These are phyloP conservation scores for Podargus strigoides DNA, from an alignment of 2,797 vertebrate species.

Conservation along the genomic window DNA sequence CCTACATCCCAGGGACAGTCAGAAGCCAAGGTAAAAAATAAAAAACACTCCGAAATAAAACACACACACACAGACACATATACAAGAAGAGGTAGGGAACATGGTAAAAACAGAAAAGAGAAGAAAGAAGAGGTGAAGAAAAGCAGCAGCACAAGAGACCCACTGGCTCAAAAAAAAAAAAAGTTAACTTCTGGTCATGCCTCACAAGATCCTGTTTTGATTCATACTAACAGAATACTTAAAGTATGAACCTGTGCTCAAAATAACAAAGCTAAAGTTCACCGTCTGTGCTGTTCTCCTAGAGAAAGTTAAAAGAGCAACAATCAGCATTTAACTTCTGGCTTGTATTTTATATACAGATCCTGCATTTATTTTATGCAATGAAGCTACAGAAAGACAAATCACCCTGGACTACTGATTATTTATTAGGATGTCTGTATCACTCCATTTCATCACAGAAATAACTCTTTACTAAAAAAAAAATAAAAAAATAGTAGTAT, in stretches of 20 bases:
- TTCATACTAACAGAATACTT: neutral
- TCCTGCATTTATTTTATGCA: neutral
- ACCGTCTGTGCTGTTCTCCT: neutral
- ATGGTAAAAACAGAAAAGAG: neutral
- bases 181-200: neutral
- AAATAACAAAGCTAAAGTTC: slow-evolving; percentile 24
- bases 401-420: neutral
- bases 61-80: neutral
- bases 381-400: neutral
- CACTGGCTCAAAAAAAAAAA: neutral
- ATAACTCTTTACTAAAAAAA: neutral
- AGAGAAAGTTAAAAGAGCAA: neutral
- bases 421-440: neutral
- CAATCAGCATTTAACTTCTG: neutral
- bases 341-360: neutral
- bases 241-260: neutral
- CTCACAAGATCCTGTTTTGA: neutral
- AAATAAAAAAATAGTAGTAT: neutral
- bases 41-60: neutral
- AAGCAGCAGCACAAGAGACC: neutral
- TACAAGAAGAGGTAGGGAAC: neutral
- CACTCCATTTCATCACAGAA: neutral
- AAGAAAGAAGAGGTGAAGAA: slow-evolving; percentile 9
- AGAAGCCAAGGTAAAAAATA: neutral
- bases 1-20: neutral